These are phyloP conservation scores for Lutjanus campechanus DNA, from an alignment of 2,797 vertebrate genomes.

Conservation along the genomic window DNA sequence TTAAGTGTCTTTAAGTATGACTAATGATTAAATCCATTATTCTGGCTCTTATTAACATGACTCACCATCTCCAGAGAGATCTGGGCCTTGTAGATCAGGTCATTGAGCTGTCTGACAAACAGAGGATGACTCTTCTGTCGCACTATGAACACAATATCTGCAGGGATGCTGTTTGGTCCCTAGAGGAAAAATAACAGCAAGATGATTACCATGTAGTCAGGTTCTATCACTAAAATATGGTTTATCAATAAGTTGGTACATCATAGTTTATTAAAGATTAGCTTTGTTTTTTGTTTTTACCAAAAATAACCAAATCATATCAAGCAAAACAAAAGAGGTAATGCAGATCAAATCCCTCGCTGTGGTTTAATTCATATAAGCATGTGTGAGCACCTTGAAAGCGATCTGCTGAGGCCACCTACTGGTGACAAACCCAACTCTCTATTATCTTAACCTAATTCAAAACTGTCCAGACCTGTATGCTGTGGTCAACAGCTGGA, in stretches of 20 bases:
- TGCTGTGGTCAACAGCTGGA: background rate
- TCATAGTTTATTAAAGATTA: background rate
- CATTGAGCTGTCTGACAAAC: conserved; percentile 85
- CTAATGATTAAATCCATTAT: background rate
- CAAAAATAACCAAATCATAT: background rate
- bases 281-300: background rate
- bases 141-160: conserved; percentile 93
- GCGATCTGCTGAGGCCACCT: conserved; percentile 39
- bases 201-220: background rate
- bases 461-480: background rate
- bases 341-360: background rate
- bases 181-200: conserved; percentile 64
- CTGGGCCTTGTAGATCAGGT: conserved; percentile 85
- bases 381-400: background rate
- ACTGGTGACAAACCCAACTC: conserved; percentile 4
- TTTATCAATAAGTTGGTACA: background rate
- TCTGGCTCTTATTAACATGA: conserved; percentile 8
- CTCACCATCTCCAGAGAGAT: conserved; percentile 92
- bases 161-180: conserved; percentile 93
- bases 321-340: background rate
- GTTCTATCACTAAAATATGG: background rate
- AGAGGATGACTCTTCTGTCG: conserved; percentile 90
- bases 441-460: background rate
- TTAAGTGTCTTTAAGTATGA: background rate
- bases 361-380: background rate